A percentile compares a stretch with the other conserved stretches of the same genome.
These are phyloP conservation scores for Danio rerio DNA, from an alignment of 2,113 vertebrate genomes.

Conservation along the genomic window DNA sequence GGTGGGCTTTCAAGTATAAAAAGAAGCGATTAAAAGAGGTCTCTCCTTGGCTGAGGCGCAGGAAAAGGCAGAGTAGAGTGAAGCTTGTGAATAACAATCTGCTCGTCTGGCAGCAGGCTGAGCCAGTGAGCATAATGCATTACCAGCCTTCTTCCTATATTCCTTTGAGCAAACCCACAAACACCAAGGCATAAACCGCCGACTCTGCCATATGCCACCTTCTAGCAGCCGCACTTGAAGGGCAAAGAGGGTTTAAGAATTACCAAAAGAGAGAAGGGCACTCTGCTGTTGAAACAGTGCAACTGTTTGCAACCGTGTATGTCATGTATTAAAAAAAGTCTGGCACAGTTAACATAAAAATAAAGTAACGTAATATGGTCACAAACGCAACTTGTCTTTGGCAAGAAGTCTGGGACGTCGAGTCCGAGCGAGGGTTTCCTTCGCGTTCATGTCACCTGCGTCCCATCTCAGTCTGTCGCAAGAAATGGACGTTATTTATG, in stretches of 20 bases:
- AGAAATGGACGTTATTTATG: conserved; percentile 96
- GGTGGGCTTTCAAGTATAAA: conserved; percentile 78
- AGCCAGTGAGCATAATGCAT: conserved; percentile 70
- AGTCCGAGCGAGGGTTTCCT: conserved; percentile 45
- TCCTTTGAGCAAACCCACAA: conserved; percentile 74
- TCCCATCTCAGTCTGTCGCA: conserved; percentile 99
- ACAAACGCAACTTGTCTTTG: conserved; percentile 97
- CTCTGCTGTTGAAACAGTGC: conserved; percentile 83
- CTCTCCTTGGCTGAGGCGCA: conserved; percentile 81
- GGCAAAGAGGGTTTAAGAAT: conserved; percentile 83
- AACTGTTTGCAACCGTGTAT: conserved; percentile 77
- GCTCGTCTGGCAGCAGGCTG: conserved; percentile 70
- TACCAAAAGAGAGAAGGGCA: conserved; percentile 77
- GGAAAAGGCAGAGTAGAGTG: conserved; percentile 74
- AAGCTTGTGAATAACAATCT: conserved; percentile 76
- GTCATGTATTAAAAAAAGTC: conserved; percentile 69
- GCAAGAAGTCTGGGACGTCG: conserved; percentile 87
- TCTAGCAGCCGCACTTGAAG: conserved; percentile 83
- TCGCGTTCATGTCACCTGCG: conserved; percentile 93
- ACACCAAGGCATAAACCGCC: conserved; percentile 79
- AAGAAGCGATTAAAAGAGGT: conserved; percentile 75
- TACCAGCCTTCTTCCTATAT: conserved; percentile 68
- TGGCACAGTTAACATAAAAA: conserved; percentile 73
- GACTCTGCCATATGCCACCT: conserved; percentile 80
- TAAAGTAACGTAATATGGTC: conserved; percentile 82